Conservation (phyloP, 92 coral and sea anemone species). For the Galaxea fascicularis region DNA sequence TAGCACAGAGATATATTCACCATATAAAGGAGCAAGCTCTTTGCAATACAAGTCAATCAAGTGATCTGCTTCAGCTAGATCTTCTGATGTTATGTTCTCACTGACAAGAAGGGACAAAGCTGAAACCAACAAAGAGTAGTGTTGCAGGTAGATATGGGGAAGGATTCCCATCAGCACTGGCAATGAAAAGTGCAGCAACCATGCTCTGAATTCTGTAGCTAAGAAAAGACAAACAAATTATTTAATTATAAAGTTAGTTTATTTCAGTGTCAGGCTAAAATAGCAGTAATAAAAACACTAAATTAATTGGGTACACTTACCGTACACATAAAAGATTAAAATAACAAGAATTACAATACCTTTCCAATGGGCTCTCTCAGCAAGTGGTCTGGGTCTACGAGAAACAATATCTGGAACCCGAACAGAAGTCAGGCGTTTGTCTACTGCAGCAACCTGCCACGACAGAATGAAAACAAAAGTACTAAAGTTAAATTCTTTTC, state of each 20-base stretch:
- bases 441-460: slow-evolving; percentile 38
- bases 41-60: slow-evolving; percentile 14
- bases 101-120: slow-evolving; percentile 32
- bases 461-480: not conserved
- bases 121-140: slow-evolving; percentile 21
- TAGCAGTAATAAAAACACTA: not conserved
- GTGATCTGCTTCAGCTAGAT: slow-evolving; percentile 13
- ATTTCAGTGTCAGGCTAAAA: not conserved
- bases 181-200: slow-evolving; percentile 26
- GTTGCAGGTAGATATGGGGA: slow-evolving; percentile 1
- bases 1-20: not conserved
- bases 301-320: too few species aligned
- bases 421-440: slow-evolving; percentile 44
- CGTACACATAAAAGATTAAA: too few species aligned
- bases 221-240: slow-evolving; percentile 5
- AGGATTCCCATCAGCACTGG: slow-evolving; percentile 40
- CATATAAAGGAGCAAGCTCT: slow-evolving; percentile 8
- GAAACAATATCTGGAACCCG: slow-evolving; percentile 53
- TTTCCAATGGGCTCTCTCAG: slow-evolving; percentile 48
- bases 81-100: not conserved
- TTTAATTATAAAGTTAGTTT: not conserved
- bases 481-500: not conserved
- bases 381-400: slow-evolving; percentile 32
- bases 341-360: slow-evolving; percentile 18
- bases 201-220: slow-evolving; percentile 38